These are phyloP conservation scores for Drosophila lutescens DNA, from an alignment of 2,888 invertebrate species.

Conservation along the genomic window DNA sequence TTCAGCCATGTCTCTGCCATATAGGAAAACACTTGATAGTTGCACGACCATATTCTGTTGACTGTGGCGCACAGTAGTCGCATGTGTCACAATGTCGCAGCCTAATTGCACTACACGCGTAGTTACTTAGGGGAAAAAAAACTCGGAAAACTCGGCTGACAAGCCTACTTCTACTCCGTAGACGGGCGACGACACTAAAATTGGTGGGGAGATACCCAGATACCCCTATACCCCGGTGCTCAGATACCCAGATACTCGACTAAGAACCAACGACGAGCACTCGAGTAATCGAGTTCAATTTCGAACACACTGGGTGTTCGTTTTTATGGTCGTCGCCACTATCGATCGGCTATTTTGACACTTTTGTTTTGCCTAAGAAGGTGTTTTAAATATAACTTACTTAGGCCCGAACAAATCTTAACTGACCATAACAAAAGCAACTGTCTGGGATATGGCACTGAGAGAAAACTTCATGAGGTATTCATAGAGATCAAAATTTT, in stretches of 20 bases:
- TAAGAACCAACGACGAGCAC: slow-evolving; percentile 13
- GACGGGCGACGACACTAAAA: slow-evolving; percentile 4
- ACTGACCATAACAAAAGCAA: slow-evolving; percentile 21
- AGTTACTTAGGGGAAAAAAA: slow-evolving; percentile 59
- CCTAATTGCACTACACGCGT: slow-evolving; percentile 76
- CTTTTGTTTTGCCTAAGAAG: slow-evolving; percentile 78
- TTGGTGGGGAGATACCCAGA: slow-evolving; percentile 8
- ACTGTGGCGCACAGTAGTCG: slow-evolving; percentile 68
- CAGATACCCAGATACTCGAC: slow-evolving; percentile 12
- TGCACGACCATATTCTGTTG: slow-evolving; percentile 30
- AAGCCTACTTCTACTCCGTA: slow-evolving; percentile 42
- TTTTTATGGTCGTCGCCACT: slow-evolving; percentile 41
- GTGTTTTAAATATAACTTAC: slow-evolving; percentile 75
- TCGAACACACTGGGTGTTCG: slow-evolving; percentile 51
- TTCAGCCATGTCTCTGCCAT: slow-evolving; percentile 24
- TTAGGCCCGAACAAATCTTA: slow-evolving; percentile 30
- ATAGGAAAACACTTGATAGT: slow-evolving; percentile 22
- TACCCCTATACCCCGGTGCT: neutral
- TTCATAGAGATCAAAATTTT: neutral
- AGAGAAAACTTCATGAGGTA: slow-evolving; percentile 33
- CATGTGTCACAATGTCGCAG: slow-evolving; percentile 63
- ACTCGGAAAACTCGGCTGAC: slow-evolving; percentile 43
- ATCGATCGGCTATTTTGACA: slow-evolving; percentile 75
- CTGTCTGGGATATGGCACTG: slow-evolving; percentile 10
- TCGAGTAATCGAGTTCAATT: slow-evolving; percentile 11